Evolutionary conservation across 2,888 invertebrate species (phyloP), one percentile per base, ranked within the genome.

Genomic region (Onthophagus sagittarius): DNA sequence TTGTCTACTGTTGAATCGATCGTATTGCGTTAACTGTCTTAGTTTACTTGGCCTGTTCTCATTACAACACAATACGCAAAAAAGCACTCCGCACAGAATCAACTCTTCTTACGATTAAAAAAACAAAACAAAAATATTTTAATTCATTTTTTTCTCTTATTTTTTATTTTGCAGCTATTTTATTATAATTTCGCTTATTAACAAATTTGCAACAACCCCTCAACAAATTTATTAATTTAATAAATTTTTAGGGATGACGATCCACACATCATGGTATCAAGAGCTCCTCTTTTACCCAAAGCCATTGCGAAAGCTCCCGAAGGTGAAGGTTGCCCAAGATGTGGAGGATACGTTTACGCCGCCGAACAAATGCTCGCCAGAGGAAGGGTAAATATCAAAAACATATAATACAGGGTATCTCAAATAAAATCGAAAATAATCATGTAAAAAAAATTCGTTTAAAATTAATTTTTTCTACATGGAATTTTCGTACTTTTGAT

Each of bases 321-420:
- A 79, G 95, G 95, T 71, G 90, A 94, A 85, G 95, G 95, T 76
- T 96, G 96, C 83, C 96, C 95, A 33, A 89, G 95, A 81, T 96
- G 95, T 84, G 95, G 95, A 77, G 95, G 95, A 77, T 94, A 86
- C 84, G 96, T 96, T 72, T 96, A 95, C 86, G 94, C 94, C 77
- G 96, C 96, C 75, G 96, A 96, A 87, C 94, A 95, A 87, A 95
- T 95, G 95, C 88, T 96, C 82, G 95, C 95, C 79, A 90, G 94
- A 84, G 95, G 94, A 88, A 90, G 92, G 89, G 95, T 95, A 89
- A 92, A 91, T 89, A 70, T 39, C 69, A 32, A 31, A 71, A 64
- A 23, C 1, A 23, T 23, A 23, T 2, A 23, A 23, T 23, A 23
- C 23, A 23, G 3, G 23, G 23, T 23, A 3, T 23, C 3, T 23